Percentiles rank a stretch among this genome's conserved stretches.
Evolutionary conservation across 2,888 invertebrate species (phyloP).

Genomic region (Strigamia maritima): DNA sequence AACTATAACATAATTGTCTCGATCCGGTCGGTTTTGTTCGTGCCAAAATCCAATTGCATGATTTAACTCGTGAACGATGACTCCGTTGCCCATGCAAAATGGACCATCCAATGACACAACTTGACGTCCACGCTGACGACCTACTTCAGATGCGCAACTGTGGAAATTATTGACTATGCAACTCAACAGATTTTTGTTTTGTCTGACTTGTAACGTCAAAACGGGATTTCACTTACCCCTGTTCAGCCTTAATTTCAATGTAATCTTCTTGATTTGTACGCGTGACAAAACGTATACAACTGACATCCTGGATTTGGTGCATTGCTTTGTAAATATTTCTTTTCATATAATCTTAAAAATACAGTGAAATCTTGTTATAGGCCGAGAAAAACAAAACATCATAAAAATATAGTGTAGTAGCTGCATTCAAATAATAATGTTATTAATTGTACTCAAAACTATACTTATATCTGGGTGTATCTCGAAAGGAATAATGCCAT

Average conservation of each 20-base stretch:
- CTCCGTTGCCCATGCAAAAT: constrained; percentile 53
- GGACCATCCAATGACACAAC: constrained; percentile 54
- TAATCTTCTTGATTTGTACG: not conserved
- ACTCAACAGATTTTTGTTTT: too few species aligned
- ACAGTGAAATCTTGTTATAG: not conserved
- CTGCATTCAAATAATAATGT: too few species aligned
- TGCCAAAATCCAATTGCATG: constrained; percentile 57
- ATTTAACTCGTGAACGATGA: constrained; percentile 56
- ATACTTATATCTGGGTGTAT: too few species aligned
- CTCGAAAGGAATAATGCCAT: not conserved
- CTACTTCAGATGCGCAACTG: constrained; percentile 57
- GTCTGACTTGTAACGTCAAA: too few species aligned
- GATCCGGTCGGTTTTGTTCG: constrained; percentile 55
- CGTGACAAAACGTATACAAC: not conserved
- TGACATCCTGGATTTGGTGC: not conserved
- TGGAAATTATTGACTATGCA: too few species aligned
- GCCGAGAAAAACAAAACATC: too few species aligned
- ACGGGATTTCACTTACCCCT: too few species aligned
- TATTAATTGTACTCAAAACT: too few species aligned
- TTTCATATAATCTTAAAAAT: not conserved
- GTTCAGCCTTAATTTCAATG: not conserved
- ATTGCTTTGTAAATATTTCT: not conserved
- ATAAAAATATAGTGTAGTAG: too few species aligned
- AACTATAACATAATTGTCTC: constrained; percentile 54
- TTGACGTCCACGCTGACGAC: constrained; percentile 56